These are phyloP conservation scores for Oscheius sp. DNA, from an alignment of 2,888 invertebrate genomes.

Conservation along the genomic window DNA sequence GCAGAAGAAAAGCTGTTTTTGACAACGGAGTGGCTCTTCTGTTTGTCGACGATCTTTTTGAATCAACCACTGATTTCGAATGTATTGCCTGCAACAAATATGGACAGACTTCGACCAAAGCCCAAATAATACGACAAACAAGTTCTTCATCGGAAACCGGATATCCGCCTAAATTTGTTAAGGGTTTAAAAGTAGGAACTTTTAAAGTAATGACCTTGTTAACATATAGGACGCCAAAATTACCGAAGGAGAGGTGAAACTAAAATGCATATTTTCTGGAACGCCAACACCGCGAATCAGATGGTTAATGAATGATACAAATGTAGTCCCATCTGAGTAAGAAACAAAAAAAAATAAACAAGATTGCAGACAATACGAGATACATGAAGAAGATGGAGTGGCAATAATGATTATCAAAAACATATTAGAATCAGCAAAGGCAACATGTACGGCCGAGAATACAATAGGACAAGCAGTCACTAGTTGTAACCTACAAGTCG, in stretches of 20 bases:
- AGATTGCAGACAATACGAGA: constrained; percentile 29
- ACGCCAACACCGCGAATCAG: neutral
- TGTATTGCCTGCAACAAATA: constrained; percentile 37
- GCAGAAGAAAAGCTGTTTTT: constrained; percentile 32
- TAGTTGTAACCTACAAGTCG: constrained; percentile 23
- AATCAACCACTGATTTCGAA: constrained; percentile 35
- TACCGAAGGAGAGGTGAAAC: neutral
- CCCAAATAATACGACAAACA: constrained; percentile 12
- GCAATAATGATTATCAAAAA: constrained; percentile 20
- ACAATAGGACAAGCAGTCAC: constrained; percentile 4
- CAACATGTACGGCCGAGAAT: constrained; percentile 21
- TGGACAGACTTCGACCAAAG: constrained; percentile 31
- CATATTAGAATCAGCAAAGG: neutral
- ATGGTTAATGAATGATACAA: constrained; percentile 5
- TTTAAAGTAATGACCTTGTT: neutral
- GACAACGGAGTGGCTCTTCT: constrained; percentile 55
- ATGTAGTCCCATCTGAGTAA: neutral
- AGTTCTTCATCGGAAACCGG: constrained; percentile 26
- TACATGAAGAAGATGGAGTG: constrained; percentile 40
- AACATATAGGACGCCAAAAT: constrained; percentile 13
- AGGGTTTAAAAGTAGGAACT: neutral
- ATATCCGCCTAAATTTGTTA: constrained; percentile 16
- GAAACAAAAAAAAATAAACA: neutral
- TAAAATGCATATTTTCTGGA: constrained; percentile 26
- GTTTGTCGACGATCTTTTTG: constrained; percentile 26